Conservation (phyloP, 2,113 vertebrate species). For the Neogobius melanostomus region DNA sequence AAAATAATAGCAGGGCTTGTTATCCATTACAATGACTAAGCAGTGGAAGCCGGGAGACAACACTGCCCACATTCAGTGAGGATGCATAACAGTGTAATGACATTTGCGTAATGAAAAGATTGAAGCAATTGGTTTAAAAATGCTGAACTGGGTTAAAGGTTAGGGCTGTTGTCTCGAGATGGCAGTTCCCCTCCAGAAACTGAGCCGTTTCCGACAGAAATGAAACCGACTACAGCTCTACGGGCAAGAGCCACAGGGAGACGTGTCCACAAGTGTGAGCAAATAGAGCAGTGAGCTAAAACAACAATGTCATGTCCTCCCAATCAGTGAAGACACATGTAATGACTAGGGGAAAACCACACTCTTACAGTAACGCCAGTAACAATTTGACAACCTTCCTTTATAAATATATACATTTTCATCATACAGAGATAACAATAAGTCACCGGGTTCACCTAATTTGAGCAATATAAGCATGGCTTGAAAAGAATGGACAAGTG, state of each 20-base stretch:
- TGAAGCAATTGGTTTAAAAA: slow-evolving; percentile 62
- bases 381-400: not conserved
- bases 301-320: slow-evolving; percentile 59
- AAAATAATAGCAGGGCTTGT: not conserved
- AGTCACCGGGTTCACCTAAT: not conserved
- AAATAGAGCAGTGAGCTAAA: slow-evolving; percentile 43
- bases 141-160: slow-evolving; percentile 63
- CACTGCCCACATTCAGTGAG: slow-evolving; percentile 36
- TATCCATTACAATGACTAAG: not conserved
- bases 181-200: slow-evolving; percentile 8
- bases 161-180: slow-evolving; percentile 13
- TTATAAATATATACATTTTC: not conserved
- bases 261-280: slow-evolving; percentile 25
- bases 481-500: too few relatives aligned
- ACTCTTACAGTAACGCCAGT: slow-evolving; percentile 17
- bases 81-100: slow-evolving; percentile 55
- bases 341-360: slow-evolving; percentile 4
- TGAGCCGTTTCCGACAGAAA: not conserved
- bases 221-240: not conserved
- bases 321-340: slow-evolving; percentile 51
- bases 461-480: too few relatives aligned
- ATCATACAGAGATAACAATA: not conserved
- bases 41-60: slow-evolving; percentile 10
- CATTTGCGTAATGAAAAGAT: slow-evolving; percentile 69
- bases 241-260: slow-evolving; percentile 8